A percentile compares a stretch with the other conserved stretches of the same genome.
These are phyloP conservation scores for Heloderma charlesbogerti DNA, from an alignment of 2,113 vertebrate species.

Conservation along the genomic window DNA sequence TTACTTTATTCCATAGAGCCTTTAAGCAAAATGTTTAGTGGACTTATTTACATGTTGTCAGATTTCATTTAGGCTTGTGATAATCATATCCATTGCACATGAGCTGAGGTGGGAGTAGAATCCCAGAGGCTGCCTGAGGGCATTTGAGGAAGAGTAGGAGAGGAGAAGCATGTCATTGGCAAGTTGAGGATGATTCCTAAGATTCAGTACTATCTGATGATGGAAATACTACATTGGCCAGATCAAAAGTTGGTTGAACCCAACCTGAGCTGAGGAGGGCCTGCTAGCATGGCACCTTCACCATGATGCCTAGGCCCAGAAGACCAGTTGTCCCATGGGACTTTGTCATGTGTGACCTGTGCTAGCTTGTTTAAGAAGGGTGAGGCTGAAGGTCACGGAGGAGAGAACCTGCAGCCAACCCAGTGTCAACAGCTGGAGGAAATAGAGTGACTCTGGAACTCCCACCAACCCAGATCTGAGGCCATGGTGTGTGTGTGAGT, in stretches of 20 bases:
- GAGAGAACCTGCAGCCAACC: no score
- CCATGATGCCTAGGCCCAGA: background rate
- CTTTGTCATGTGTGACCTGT: background rate
- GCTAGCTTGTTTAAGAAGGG: background rate
- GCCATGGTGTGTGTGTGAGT: no score
- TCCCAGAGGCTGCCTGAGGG: background rate
- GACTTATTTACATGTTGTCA: background rate
- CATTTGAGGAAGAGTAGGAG: background rate
- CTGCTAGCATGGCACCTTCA: no score
- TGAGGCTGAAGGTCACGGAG: no score
- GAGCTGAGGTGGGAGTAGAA: background rate
- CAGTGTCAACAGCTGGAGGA: no score
- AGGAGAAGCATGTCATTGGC: background rate
- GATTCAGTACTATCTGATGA: background rate
- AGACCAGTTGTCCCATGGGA: background rate
- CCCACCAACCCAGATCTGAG: no score
- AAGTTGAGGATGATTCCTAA: background rate
- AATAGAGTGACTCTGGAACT: no score
- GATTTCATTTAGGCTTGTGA: background rate
- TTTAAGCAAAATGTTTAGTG: background rate
- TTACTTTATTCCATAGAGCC: background rate
- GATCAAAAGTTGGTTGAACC: no score
- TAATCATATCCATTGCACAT: background rate
- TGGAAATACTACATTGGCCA: background rate
- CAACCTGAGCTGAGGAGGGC: background rate